Evolutionary conservation across 1,140 invertebrate species (phyloP).

Genomic region (Hyphantria cunea): DNA sequence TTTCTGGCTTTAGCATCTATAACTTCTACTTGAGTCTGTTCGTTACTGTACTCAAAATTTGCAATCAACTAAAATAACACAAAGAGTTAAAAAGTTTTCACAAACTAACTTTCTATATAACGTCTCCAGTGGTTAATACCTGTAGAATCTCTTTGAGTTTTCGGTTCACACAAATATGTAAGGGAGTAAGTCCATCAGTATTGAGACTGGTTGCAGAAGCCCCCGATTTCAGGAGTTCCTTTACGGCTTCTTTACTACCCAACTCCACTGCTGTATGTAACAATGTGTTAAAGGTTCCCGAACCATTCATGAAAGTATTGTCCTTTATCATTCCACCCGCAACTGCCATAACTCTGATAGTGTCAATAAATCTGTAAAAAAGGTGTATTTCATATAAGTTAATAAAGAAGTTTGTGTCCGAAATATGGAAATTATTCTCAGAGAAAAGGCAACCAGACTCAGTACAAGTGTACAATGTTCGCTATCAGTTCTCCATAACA

Average conservation of each 20-base stretch:
- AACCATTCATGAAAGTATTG: background rate
- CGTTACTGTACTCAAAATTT: background rate
- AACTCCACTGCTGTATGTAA: slow-evolving; percentile 82
- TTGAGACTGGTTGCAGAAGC: slow-evolving; percentile 76
- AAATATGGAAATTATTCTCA: no score
- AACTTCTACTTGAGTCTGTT: slow-evolving; percentile 1
- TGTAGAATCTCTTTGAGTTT: slow-evolving; percentile 55
- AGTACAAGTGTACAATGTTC: background rate
- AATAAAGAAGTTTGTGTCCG: no score
- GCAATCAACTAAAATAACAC: slow-evolving; percentile 26
- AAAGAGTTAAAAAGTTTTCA: background rate
- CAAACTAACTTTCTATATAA: background rate
- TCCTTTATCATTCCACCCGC: slow-evolving; percentile 30
- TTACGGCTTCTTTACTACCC: slow-evolving; percentile 73
- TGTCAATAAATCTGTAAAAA: no score
- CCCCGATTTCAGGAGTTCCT: slow-evolving; percentile 70
- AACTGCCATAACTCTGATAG: slow-evolving; percentile 29
- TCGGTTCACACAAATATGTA: slow-evolving; percentile 78
- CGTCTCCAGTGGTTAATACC: slow-evolving; percentile 2
- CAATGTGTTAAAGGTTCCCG: slow-evolving; percentile 54
- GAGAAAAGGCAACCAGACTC: no score
- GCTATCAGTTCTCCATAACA: no score
- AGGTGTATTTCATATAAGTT: no score
- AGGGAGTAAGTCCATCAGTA: slow-evolving; percentile 77
- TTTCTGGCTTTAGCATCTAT: slow-evolving; percentile 42